phyloP scores from a whole-genome alignment of 2,113 vertebrate genomes.

The Pantherophis guttatus region DNA sequence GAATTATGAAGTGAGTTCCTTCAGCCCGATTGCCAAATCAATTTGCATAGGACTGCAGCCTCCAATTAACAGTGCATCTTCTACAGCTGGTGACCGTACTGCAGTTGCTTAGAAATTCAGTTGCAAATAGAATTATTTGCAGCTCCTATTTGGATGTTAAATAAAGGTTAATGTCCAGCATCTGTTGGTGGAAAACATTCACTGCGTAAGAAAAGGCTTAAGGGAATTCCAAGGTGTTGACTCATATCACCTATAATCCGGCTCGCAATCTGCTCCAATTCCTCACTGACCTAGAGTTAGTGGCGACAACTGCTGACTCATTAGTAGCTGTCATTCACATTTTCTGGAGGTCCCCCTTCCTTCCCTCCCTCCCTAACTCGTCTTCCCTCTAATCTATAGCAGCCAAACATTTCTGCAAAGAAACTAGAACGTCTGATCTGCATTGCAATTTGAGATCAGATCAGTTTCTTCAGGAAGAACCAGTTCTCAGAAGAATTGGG shows the following conservation, averaged over 20 bases:
- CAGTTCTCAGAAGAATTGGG: fast-evolving
- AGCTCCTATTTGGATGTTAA: not conserved
- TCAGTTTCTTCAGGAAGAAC: fast-evolving
- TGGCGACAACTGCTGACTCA: not conserved
- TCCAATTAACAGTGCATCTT: not conserved
- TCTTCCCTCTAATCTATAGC: not conserved
- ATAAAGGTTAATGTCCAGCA: constrained; percentile 4
- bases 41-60: not conserved
- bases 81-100: not conserved
- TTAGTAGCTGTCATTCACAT: not conserved
- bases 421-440: not conserved
- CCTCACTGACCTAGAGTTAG: not conserved
- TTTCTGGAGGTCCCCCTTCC: not conserved
- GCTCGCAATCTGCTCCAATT: not conserved
- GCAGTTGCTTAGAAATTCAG: not conserved
- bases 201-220: not conserved
- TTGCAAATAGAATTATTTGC: not conserved
- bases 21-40: not conserved
- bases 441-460: not conserved
- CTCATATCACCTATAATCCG: not conserved
- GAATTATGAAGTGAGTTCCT: not conserved
- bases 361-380: not conserved
- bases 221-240: not conserved
- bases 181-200: not conserved
- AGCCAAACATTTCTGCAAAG: not conserved